Conservation (phyloP, 2,797 vertebrate species). For the Bovichtus diacanthus region DNA sequence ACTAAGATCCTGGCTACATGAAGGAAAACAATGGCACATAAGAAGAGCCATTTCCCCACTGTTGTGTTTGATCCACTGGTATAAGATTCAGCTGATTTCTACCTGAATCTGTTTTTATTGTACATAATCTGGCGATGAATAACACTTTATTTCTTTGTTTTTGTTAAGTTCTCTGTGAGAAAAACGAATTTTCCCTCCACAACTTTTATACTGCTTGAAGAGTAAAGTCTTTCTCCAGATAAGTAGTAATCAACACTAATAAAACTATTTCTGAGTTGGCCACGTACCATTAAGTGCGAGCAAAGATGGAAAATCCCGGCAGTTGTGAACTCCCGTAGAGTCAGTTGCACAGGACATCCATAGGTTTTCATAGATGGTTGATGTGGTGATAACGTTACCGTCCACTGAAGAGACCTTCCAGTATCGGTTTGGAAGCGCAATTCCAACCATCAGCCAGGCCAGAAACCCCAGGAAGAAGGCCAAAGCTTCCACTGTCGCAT, state of each 20-base stretch:
- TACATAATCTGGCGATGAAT: no score
- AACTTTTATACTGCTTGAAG: neutral
- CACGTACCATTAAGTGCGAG: slow-evolving; percentile 76
- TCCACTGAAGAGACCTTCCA: slow-evolving; percentile 88
- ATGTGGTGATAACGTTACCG: slow-evolving; percentile 89
- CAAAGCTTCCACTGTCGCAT: slow-evolving; percentile 80
- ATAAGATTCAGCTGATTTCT: neutral
- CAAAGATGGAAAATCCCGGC: slow-evolving; percentile 84
- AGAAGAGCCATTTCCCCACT: neutral
- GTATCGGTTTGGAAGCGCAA: slow-evolving; percentile 85
- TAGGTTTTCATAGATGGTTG: slow-evolving; percentile 90
- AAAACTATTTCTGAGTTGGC: slow-evolving; percentile 3
- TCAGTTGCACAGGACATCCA: slow-evolving; percentile 91
- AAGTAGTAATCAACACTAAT: slow-evolving; percentile 17
- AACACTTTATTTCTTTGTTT: no score
- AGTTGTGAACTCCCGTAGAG: slow-evolving; percentile 89
- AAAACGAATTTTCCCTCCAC: neutral
- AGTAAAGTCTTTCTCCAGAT: slow-evolving; percentile 3
- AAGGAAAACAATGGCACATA: slow-evolving; percentile 5
- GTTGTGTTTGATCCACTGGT: neutral
- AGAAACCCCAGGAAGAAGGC: slow-evolving; percentile 84
- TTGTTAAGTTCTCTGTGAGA: neutral
- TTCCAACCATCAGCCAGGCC: slow-evolving; percentile 85
- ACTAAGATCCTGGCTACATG: neutral
- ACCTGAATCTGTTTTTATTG: neutral